Conservation (phyloP, 2,888 invertebrate genomes). For the Synergus gifuensis region DNA sequence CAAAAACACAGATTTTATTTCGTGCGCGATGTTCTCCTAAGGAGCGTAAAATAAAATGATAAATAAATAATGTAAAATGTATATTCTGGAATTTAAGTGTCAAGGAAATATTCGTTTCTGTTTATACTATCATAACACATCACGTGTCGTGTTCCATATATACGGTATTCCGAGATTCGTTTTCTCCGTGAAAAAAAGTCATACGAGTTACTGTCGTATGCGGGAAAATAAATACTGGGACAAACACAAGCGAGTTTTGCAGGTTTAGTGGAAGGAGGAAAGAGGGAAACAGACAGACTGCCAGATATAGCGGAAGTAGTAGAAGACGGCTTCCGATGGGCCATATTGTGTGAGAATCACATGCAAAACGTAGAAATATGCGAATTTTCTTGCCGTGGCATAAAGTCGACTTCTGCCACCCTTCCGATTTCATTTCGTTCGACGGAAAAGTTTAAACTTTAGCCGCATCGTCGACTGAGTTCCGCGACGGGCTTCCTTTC, state of each 20-base stretch:
- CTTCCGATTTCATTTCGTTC: conserved; percentile 56
- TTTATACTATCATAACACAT: conserved; percentile 29
- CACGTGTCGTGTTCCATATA: conserved; percentile 32
- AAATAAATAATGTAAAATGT: not conserved
- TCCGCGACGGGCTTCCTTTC: conserved; percentile 38
- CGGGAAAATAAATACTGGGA: conserved; percentile 43
- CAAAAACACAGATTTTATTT: not conserved
- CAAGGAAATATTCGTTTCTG: conserved; percentile 30
- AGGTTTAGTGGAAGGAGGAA: conserved; percentile 56
- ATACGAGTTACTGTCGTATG: conserved; percentile 32
- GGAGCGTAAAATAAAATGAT: not conserved
- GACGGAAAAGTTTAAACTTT: conserved; percentile 59
- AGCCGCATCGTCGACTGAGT: conserved; percentile 51
- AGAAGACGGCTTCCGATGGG: conserved; percentile 71
- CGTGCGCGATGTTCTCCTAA: not conserved
- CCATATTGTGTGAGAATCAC: conserved; percentile 68
- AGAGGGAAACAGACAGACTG: conserved; percentile 61
- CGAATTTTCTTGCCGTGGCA: conserved; percentile 55
- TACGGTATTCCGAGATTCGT: conserved; percentile 32
- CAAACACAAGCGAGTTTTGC: conserved; percentile 59
- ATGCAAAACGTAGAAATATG: conserved; percentile 68
- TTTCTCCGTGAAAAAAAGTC: conserved; percentile 62
- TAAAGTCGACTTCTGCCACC: conserved; percentile 51
- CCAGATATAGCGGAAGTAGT: conserved; percentile 70
- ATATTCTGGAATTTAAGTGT: not conserved